Evolutionary conservation across 2,797 vertebrate species (phyloP), one percentile per base, ranked within the genome.

Genomic region (Macrochelys suwanniensis): DNA sequence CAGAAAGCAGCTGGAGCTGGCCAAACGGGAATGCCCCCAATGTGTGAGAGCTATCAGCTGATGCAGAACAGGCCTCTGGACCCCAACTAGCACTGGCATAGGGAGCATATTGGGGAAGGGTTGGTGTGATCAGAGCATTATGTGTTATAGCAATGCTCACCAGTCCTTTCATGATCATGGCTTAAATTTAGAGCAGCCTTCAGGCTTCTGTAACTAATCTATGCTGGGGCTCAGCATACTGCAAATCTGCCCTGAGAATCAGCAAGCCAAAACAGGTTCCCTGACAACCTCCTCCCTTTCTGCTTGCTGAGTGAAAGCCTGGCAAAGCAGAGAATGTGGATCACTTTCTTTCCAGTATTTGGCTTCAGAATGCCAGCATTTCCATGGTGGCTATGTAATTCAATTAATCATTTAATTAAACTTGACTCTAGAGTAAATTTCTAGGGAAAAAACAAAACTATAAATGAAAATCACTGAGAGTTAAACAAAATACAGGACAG

Each of bases 81-180:
- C 9, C 33, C 33, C 65, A 68, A 23, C 37, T 16, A n/a, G 16
- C 61, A n/a, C 16, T n/a, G 61, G 17, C 33, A 68, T 19, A n/a
- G 33, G 31, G 16, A 3, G 10, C 3, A 9, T 71, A 19, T 6
- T 71, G 65, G n/a, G n/a, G n/a, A 23, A 71, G 19, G n/a, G 68
- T 12, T 71, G 68, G 19, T 37, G 21, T 42, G 21, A 71, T 71
- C 37, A 25, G 19, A 42, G 21, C 19, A 25, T 0, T 13, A 83
- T 1, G 6, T 28, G 9, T 17, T 31, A 21, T n/a, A 68, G 86
- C 53, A 56, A 80, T 86, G 42, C 42, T 26, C 57, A 17, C 25
- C 57, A 87, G 2, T 0, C 0, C 57, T 76, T 42, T 8, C 7
- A 57, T 42, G 80, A 77, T 33, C 6, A n/a, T 12, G 0, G 8